Evolutionary conservation across 2,888 invertebrate species (phyloP), one percentile per base, ranked within the genome.

Genomic region (Aphrophora alni): DNA sequence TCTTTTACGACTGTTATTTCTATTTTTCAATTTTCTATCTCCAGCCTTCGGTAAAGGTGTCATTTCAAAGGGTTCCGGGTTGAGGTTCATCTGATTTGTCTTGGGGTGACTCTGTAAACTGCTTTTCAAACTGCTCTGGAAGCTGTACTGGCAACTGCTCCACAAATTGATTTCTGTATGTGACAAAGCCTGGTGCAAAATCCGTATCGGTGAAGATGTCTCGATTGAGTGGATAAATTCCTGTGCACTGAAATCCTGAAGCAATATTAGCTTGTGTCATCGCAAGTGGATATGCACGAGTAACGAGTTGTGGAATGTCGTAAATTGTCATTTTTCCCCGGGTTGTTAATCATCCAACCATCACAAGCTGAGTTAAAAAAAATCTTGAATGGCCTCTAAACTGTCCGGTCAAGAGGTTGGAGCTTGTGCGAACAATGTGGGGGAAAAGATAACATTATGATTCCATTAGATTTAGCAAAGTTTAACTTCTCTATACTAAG

Each of bases 361-460:
- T 69, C 69, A 10, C 12, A 7, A 69, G 69, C 69, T 10, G 7
- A 7, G 26, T 69, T 69, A 17, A 69, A 21, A 21, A 69, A 44
- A 8, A 8, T 44, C 44, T 44, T 10, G 17, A 44, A 44, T 44
- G 44, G 44, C 14, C 44, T 12, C 1, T 14, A 44, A 2, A 44
- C 44, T 8, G 44, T 44, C 2, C 44, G 10, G 14, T 44, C 44
- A 10, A 44, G 17, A 2, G 44, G 44, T 12, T 44, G 14, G 44
- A 44, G 8, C 14, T 44, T 44, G 14, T 44, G 44, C 2, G 44
- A 44, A 44, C 14, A 14, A 89, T 89, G 87, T 38, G 88, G 87
- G 38, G 87, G 87, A 78, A 89, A 85, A n/a, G 87, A 87, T 38
- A 88, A 81, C 83, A 88, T 83, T n/a, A 87, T 86, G 21, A 89